Base-by-base conservation (phyloP, 92 coral and sea anemone species). In the Desmophyllum pertusum region DNA sequence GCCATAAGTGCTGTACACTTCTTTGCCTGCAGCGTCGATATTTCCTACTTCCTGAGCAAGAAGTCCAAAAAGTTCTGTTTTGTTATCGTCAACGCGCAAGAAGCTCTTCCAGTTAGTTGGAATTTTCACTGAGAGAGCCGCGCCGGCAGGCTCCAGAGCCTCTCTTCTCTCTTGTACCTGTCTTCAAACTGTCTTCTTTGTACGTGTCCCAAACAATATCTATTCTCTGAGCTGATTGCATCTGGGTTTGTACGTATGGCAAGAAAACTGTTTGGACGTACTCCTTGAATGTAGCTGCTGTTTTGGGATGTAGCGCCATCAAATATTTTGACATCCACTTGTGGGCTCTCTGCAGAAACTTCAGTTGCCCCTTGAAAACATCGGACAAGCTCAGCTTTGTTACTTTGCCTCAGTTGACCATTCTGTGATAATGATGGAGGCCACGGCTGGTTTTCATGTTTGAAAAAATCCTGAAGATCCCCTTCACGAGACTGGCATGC, bases 281-380 rank as follows among this genome's bases (percentile, higher is more conserved):
- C 75, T 73, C 86, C 1, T 62, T 23, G 82, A n/a, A n/a, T n/a
- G n/a, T n/a, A n/a, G n/a, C n/a, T n/a, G n/a, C n/a, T n/a, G n/a
- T n/a, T n/a, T n/a, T n/a, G n/a, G n/a, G 81, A 87, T 73, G 86
- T 87, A 79, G 85, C 85, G 31, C 85, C 86, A 41, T 87, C 86
- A 75, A 73, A 65, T 18, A 81, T 50, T 81, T 81, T 81, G 6
- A 52, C 82, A 81, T 73, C 77, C 62, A 87, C 86, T 37, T 39
- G 86, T 73, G 82, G 81, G 36, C 85, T 30, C 53, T 75, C 75
- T 2, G 76, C 81, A 15, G 80, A 11, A 63, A 37, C 31, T 73
- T 64, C 87, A 62, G 87, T 73, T 55, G 81, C 15, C 0, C 74
- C 80, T 83, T 83, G 73, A 83, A 85, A 55, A 42, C 86, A 80